Percentiles rank a stretch among this genome's conserved stretches.
Evolutionary conservation across 2,888 invertebrate genomes (phyloP).

Genomic region (Latrodectus hesperus): DNA sequence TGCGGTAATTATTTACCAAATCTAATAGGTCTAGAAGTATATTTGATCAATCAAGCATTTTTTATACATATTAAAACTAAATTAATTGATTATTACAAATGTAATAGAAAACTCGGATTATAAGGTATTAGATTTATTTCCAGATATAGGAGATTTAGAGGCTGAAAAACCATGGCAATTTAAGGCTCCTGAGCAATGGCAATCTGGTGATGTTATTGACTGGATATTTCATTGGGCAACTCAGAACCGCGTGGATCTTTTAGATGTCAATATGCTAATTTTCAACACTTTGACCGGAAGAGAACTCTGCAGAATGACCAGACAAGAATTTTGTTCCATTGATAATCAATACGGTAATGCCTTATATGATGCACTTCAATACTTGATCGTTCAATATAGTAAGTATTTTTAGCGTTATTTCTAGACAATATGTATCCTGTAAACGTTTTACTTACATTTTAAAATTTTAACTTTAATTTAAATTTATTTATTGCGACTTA

Average conservation of each 20-base stretch:
- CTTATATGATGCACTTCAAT: slow-evolving; percentile 69
- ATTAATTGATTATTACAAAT: neutral
- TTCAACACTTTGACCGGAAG: slow-evolving; percentile 70
- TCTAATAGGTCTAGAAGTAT: too few species aligned
- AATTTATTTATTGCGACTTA: too few species aligned
- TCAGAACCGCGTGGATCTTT: slow-evolving; percentile 66
- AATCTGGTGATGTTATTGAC: slow-evolving; percentile 69
- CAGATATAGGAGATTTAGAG: slow-evolving; percentile 58
- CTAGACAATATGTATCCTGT: too few species aligned
- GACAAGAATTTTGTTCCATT: slow-evolving; percentile 69
- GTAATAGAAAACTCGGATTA: too few species aligned
- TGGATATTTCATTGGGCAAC: slow-evolving; percentile 71
- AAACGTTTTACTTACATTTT: too few species aligned
- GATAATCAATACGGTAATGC: slow-evolving; percentile 69
- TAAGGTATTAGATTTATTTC: neutral
- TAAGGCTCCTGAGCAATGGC: slow-evolving; percentile 70
- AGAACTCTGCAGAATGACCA: slow-evolving; percentile 69
- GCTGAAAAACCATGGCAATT: slow-evolving; percentile 66
- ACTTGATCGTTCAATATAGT: slow-evolving; percentile 66
- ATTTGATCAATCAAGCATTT: neutral
- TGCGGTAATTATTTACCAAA: too few species aligned
- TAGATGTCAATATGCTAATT: slow-evolving; percentile 69
- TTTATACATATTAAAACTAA: neutral
- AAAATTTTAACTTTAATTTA: too few species aligned
- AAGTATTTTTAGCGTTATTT: neutral